These are phyloP conservation scores for Athalia circularis DNA, from an alignment of 2,888 invertebrate genomes.

Conservation along the genomic window DNA sequence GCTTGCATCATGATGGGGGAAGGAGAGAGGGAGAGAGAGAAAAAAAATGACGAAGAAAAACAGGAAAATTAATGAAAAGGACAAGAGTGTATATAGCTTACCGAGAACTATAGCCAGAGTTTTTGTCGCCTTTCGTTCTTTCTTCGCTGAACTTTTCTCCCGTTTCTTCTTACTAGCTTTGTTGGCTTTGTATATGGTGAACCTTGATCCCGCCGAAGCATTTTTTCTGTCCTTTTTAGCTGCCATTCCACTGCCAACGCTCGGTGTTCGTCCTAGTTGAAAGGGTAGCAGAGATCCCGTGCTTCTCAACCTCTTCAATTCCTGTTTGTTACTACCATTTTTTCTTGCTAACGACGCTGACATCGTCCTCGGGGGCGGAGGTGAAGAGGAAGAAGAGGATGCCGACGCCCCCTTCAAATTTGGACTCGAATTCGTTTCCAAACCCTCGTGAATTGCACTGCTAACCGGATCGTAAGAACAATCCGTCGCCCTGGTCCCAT, in stretches of 20 bases:
- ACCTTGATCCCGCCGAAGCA: constrained; percentile 83
- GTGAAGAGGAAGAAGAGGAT: constrained; percentile 70
- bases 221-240: constrained; percentile 85
- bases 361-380: constrained; percentile 57
- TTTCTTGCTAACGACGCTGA: constrained; percentile 61
- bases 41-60: constrained; percentile 25
- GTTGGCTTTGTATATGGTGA: constrained; percentile 95
- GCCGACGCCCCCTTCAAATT: constrained; percentile 68
- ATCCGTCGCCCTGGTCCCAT: constrained; percentile 63
- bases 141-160: constrained; percentile 94
- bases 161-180: constrained; percentile 96
- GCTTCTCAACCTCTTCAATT: constrained; percentile 67
- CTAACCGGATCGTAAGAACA: constrained; percentile 68
- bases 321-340: constrained; percentile 68
- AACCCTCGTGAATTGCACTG: constrained; percentile 63
- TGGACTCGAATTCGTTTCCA: constrained; percentile 69
- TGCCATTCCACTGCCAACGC: constrained; percentile 71
- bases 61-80: neutral
- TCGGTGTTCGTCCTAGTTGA: constrained; percentile 66
- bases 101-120: constrained; percentile 98
- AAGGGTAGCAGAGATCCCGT: constrained; percentile 67
- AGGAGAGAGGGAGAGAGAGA: neutral
- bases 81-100: constrained; percentile 75
- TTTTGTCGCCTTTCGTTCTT: constrained; percentile 98
- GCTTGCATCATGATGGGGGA: too few relatives aligned